These are phyloP conservation scores for Oscheius onirici DNA, from an alignment of 2,888 invertebrate genomes.

Conservation along the genomic window DNA sequence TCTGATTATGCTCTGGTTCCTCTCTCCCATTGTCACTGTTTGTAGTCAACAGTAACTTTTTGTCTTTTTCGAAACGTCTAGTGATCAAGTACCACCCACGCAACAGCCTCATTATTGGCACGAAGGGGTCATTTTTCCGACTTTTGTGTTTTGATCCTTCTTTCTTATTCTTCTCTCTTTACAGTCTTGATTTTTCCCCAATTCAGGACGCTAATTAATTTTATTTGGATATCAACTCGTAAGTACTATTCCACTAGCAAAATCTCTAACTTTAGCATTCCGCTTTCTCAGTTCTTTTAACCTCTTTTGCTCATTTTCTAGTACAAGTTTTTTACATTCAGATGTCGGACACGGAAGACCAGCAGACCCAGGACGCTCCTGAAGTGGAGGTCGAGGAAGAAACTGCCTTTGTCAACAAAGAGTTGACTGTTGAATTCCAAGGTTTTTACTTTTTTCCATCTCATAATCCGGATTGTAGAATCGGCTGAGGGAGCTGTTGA, in stretches of 20 bases:
- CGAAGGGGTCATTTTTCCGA: no score
- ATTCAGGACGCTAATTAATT: neutral
- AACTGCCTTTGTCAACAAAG: slow-evolving; percentile 45
- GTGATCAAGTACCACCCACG: slow-evolving; percentile 21
- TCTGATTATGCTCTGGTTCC: slow-evolving; percentile 5
- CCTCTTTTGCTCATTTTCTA: neutral
- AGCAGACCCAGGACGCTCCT: slow-evolving; percentile 31
- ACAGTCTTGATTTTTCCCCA: neutral
- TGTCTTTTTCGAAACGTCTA: slow-evolving; percentile 7
- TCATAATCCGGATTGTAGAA: slow-evolving; percentile 20
- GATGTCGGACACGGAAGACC: slow-evolving; percentile 56
- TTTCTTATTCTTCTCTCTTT: no score
- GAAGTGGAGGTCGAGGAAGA: slow-evolving; percentile 50
- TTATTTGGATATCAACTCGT: slow-evolving; percentile 5
- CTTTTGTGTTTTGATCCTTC: no score
- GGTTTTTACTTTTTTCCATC: slow-evolving; percentile 18
- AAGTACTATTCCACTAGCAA: neutral
- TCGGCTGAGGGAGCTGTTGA: slow-evolving; percentile 37
- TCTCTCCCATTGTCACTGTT: neutral
- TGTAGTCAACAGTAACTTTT: neutral
- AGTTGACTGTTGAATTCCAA: slow-evolving; percentile 46
- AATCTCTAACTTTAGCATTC: neutral
- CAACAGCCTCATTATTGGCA: slow-evolving; percentile 21
- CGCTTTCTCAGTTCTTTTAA: neutral
- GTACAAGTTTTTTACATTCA: neutral